Conservation (phyloP, 2,113 vertebrate species). For the Telmatochromis sp. region DNA sequence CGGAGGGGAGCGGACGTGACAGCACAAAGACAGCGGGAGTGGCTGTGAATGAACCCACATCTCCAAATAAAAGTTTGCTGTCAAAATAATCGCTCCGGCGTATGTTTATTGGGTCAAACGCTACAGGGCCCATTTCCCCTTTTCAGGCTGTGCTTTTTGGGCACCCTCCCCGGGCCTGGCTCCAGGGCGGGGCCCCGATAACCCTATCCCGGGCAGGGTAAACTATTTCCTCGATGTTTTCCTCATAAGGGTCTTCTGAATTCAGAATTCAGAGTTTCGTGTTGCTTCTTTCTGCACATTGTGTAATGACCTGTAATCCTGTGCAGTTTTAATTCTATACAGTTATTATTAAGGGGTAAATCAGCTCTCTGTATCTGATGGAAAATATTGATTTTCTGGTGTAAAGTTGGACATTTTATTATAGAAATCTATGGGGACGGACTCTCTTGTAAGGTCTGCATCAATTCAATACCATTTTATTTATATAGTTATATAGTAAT, state of each 20-base stretch:
- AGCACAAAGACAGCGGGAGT: too few species aligned
- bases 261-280: not conserved
- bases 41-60: too few species aligned
- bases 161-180: not conserved
- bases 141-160: not conserved
- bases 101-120: too few species aligned
- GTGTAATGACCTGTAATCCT: not conserved
- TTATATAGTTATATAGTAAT: not conserved
- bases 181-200: fast-evolving
- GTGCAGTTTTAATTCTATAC: not conserved
- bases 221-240: not conserved
- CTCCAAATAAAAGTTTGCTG: too few species aligned
- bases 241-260: not conserved
- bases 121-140: too few species aligned
- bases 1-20: too few species aligned
- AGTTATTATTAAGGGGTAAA: not conserved
- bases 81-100: too few species aligned
- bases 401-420: not conserved
- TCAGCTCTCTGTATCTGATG: not conserved
- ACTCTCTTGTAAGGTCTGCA: not conserved
- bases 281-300: not conserved
- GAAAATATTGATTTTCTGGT: not conserved
- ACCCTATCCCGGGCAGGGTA: not conserved
- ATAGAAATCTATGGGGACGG: not conserved
- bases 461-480: not conserved